Evolutionary conservation across 2,113 vertebrate genomes (phyloP), one percentile per base, ranked within the genome.

Genomic region (Cnemophilus loriae): DNA sequence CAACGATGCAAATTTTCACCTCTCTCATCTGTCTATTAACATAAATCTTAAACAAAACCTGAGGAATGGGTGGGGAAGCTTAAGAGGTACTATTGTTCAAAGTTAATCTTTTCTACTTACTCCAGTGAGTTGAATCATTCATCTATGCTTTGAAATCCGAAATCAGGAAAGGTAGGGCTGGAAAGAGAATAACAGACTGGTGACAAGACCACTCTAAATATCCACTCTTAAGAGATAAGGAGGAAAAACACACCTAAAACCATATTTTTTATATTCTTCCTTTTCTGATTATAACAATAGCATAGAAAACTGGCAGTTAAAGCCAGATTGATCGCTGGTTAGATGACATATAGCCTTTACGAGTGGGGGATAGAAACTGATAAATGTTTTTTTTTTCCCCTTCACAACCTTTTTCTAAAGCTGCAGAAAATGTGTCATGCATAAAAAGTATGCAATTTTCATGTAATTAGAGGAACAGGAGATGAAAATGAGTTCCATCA

Each of bases 401-500:
- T 97, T 97, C 97, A 95, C 96, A 98, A 98, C 95, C 97, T 98
- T 98, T 98, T 96, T 95, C 97, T 95, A 98, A 98, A 98, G 97
- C 97, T 97, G 91, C 89, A 94, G 90, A 97, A 98, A 98, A 98
- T 98, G 97, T 98, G 97, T 97, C 98, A 97, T 98, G 98, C 97
- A 98, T 98, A 98, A 98, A 98, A 98, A 98, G 96, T 98, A 96
- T 98, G 98, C 91, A 98, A 98, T 98, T 98, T 98, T 98, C 97
- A 97, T 98, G 97, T 98, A 98, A 98, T 98, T 98, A 98, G 98
- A 97, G 97, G 96, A 98, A 98, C 96, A 98, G 96, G 97, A 98
- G 97, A 98, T 97, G 98, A 98, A 98, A 98, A 98, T 97, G 97
- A 98, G 97, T 98, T 98, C 97, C 97, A 98, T 98, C 98, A 98